Evolutionary conservation across 2,888 invertebrate genomes (phyloP), one percentile per base, ranked within the genome.

Genomic region (Epinotia demarniana): DNA sequence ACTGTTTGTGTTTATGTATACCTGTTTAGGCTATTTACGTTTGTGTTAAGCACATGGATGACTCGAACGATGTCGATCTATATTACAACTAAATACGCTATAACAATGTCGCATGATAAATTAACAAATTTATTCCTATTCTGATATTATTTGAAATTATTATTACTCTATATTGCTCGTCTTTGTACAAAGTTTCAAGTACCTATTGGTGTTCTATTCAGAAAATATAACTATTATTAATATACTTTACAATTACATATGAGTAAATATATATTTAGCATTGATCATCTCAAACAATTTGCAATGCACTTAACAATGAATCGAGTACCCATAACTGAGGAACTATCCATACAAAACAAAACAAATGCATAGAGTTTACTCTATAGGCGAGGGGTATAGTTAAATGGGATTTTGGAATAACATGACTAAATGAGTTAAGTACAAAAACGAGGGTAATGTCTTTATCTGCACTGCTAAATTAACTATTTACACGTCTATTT

Each of bases 111-210:
- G 85, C 83, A 81, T 90, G 87, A 89, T 89, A 91, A 90, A 90
- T 87, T 88, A 91, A 91, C 89, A 86, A 89, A 83, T 85, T 81
- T 90, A 88, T 78, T 73, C 62, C 77, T 78, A 79, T 77, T 78
- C 75, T 76, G 75, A 79, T 86, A 86, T 80, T 87, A 87, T 86
- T 89, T 88, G 84, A 90, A 91, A 87, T 90, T 87, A 88, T 81
- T 86, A 88, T 81, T 87, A 89, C 89, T 87, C 92, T 93, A 94
- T 94, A 94, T 94, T 94, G 94, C 94, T 94, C 89, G 88, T 92
- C 86, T 93, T 94, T 94, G 94, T 94, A 94, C 94, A 93, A 93
- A 92, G 93, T 93, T 94, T 90, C 91, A 91, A 86, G 91, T 84
- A 90, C 88, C 87, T 91, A 92, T 94, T 93, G 94, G 93, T 94